A percentile compares a stretch with the other conserved stretches of the same genome.
Conservation (phyloP, 2,797 vertebrate species). For the Anomalospiza imberbis region DNA sequence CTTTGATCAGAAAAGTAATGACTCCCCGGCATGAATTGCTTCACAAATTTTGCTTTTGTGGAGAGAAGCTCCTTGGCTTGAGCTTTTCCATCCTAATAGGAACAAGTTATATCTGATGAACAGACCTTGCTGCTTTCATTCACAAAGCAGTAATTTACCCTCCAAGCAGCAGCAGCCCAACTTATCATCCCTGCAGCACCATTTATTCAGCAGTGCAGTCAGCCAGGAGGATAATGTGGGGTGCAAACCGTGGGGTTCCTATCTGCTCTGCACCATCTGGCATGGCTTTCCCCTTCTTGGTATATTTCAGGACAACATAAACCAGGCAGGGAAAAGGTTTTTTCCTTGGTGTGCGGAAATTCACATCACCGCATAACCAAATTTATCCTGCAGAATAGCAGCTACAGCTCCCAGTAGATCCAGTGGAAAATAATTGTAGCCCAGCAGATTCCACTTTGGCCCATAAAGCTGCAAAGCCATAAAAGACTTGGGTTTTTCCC, state of each 20-base stretch:
- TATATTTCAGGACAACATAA: background rate
- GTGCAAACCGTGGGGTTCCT: background rate
- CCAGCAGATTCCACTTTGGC: background rate
- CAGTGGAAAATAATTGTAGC: slow-evolving; percentile 12
- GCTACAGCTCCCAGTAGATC: background rate
- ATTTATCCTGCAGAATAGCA: background rate
- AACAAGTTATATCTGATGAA: slow-evolving; percentile 19
- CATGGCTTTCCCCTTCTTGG: background rate
- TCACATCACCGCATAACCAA: background rate
- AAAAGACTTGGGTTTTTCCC: background rate
- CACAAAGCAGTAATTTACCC: background rate
- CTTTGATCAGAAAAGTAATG: slow-evolving; percentile 53
- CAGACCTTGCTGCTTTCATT: slow-evolving; percentile 2
- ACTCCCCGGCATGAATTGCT: slow-evolving; percentile 15
- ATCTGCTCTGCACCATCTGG: background rate
- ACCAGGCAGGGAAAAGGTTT: background rate
- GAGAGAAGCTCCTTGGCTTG: slow-evolving; percentile 5
- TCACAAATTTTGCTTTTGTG: slow-evolving; percentile 41
- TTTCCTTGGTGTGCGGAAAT: background rate
- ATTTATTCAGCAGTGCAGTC: background rate
- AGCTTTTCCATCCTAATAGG: slow-evolving; percentile 2
- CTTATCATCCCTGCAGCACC: background rate
- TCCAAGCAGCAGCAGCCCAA: background rate
- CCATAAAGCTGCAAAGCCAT: background rate
- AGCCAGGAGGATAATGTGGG: background rate